Percentiles rank a stretch among this genome's conserved stretches.
phyloP scores from a whole-genome alignment of 1,140 invertebrate species.

The Brachionus plicatilis region DNA sequence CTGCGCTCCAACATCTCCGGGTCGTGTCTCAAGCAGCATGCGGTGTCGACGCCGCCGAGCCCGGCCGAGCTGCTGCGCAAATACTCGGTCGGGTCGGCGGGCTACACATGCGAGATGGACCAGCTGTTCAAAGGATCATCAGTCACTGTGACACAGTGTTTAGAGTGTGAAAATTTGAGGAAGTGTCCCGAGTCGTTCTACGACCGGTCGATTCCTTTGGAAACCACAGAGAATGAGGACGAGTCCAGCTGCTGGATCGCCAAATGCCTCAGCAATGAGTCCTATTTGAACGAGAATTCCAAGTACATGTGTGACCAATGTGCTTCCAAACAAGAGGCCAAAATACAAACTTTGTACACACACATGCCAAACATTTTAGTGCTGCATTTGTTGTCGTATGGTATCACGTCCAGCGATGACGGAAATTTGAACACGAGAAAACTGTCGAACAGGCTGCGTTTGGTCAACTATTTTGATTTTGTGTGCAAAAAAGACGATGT shows the following conservation, averaged over 20 bases:
- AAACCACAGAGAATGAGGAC: constrained; percentile 18
- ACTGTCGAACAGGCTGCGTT: neutral
- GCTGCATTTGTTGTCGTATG: constrained; percentile 13
- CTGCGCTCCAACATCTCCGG: neutral
- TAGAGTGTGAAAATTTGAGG: constrained; percentile 29
- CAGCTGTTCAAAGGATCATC: constrained; percentile 23
- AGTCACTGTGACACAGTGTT: constrained; percentile 18
- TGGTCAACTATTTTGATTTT: constrained; percentile 25
- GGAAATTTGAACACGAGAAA: constrained; percentile 28
- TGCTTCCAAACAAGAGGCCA: constrained; percentile 19
- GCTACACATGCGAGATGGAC: constrained; percentile 17
- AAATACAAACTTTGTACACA: neutral
- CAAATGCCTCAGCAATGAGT: constrained; percentile 25
- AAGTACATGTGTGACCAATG: constrained; percentile 33
- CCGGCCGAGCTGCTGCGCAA: neutral
- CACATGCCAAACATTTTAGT: constrained; percentile 15
- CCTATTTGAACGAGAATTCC: constrained; percentile 30
- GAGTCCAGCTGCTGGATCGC: constrained; percentile 6
- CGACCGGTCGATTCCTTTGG: neutral
- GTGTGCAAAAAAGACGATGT: neutral
- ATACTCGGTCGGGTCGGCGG: neutral
- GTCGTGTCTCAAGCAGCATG: neutral
- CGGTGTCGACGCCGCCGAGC: neutral
- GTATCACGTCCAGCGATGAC: constrained; percentile 18
- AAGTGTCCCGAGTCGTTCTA: constrained; percentile 31